Evolutionary conservation across 1,140 invertebrate genomes (phyloP).

Genomic region (Platyura marginata): DNA sequence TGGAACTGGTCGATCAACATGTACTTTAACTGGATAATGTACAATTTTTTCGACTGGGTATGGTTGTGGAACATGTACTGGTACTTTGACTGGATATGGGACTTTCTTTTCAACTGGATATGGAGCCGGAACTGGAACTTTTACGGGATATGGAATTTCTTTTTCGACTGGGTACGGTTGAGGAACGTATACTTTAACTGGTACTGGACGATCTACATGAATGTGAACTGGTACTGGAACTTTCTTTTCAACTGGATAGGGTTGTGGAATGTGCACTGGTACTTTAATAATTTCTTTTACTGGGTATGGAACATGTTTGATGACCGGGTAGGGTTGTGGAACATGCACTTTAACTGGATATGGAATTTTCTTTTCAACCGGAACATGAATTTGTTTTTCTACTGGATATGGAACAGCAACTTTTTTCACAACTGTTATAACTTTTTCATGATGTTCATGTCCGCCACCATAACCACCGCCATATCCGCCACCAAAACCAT

Average conservation of each 20-base stretch:
- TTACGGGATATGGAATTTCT: constrained; percentile 42
- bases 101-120: constrained; percentile 55
- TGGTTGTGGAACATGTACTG: constrained; percentile 44
- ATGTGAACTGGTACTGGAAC: constrained; percentile 42
- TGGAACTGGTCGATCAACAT: constrained; percentile 40
- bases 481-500: not conserved
- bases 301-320: constrained; percentile 38
- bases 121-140: constrained; percentile 44
- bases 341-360: constrained; percentile 36
- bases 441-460: constrained; percentile 34
- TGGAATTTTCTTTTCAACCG: constrained; percentile 34
- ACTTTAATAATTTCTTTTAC: constrained; percentile 45
- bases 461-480: constrained; percentile 15
- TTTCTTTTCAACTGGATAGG: constrained; percentile 45
- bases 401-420: constrained; percentile 42
- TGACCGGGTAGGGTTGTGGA: constrained; percentile 34
- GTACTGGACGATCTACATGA: constrained; percentile 37
- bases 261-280: constrained; percentile 36
- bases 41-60: constrained; percentile 52
- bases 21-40: constrained; percentile 51
- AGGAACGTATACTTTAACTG: constrained; percentile 48
- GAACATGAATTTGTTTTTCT: constrained; percentile 34
- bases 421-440: constrained; percentile 57
- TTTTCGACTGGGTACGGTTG: constrained; percentile 39
- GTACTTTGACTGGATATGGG: constrained; percentile 44